These are phyloP conservation scores for Picus viridis DNA, from an alignment of 2,797 vertebrate genomes.

Conservation along the genomic window DNA sequence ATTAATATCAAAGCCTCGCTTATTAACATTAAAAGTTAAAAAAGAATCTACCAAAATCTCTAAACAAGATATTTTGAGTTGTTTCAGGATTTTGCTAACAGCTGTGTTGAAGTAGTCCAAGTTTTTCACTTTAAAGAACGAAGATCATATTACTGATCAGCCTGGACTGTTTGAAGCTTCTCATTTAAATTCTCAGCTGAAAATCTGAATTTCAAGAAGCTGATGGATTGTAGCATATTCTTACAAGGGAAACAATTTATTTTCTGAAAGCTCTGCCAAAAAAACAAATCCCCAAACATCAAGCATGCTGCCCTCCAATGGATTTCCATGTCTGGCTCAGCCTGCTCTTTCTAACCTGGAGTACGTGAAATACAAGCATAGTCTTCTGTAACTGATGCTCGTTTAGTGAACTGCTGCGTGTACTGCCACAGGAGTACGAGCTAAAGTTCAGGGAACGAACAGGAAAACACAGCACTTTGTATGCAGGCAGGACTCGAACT, in stretches of 20 bases:
- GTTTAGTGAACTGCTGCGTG: neutral
- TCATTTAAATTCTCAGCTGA: constrained; percentile 4
- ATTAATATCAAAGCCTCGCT: neutral
- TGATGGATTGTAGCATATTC: neutral
- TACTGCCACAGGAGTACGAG: neutral
- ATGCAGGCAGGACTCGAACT: neutral
- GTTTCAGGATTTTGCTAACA: neutral
- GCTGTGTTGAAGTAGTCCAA: neutral
- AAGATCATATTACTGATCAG: neutral
- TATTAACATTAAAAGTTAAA: neutral
- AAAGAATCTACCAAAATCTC: neutral
- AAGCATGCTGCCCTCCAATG: constrained; percentile 45
- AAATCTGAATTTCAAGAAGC: constrained; percentile 29
- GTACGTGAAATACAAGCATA: neutral
- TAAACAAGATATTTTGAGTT: neutral
- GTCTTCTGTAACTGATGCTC: neutral
- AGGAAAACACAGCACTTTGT: neutral
- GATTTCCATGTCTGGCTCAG: constrained; percentile 32
- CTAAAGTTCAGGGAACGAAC: neutral
- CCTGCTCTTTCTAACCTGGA: constrained; percentile 15
- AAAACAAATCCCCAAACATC: constrained; percentile 19
- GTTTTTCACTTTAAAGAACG: neutral
- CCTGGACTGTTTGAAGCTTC: neutral
- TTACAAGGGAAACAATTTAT: neutral
- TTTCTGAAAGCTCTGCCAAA: constrained; percentile 3